Base-by-base conservation (phyloP, 2,888 invertebrate species). In the Spisula solida region DNA sequence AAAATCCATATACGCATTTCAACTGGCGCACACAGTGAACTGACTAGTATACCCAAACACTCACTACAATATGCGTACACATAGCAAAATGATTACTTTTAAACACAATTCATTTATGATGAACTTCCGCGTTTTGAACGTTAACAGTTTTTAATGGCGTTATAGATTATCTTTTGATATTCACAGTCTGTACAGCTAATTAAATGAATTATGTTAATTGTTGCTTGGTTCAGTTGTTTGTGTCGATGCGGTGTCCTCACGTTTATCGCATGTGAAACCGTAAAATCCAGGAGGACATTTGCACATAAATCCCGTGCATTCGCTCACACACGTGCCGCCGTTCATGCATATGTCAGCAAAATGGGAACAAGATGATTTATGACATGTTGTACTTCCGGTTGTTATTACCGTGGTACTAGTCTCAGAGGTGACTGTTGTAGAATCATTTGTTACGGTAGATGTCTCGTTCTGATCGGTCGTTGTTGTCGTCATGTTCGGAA, bases 271-370 rank as follows among this genome's bases (percentile, higher is more conserved):
- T 0, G 34, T 34, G 75, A 75, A 75, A 34, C 75, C 75, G 18
- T 75, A 31, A 75, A 31, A 75, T 31, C 75, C 75, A 6, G 29
- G 31, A 16, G 75, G 75, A 31, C 75, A 75, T 34, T 34, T 31
- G 25, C 75, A 75, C 75, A 18, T 75, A 75, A 34, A 25, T 12
- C 34, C 75, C 29, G 75, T 18, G 34, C 75, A 75, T 12, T 34
- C 31, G 75, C 75, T 75, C 12, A 75, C 20, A 18, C 75, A 75
- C 14, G 75, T 75, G 31, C 75, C 75, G 4, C 75, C 75, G 75
- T 75, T 75, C 75, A 75, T 75, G 31, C 75, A 75, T 75, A 75
- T 75, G 16, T 34, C 14, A 29, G 16, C 34, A 75, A 75, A 75
- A 34, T 75, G 31, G n/a, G 31, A 31, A 18, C 75, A 75, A 18